Percentiles rank a stretch among this genome's conserved stretches.
Evolutionary conservation across 2,113 vertebrate species (phyloP).

Genomic region (Oryctolagus cuniculus): mOryCun1.1 NC_091436.1:51547001-51547500

Average conservation of each 20-base stretch:
- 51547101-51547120: background rate
- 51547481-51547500: background rate
- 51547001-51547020: background rate
- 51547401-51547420: background rate
- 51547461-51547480: background rate
- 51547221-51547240: background rate
- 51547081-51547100: conserved; percentile 62
- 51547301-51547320: accelerated
- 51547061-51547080: conserved; percentile 28
- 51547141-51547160: conserved; percentile 42
- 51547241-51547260: conserved; percentile 23
- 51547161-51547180: conserved; percentile 26
- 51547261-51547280: background rate
- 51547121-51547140: conserved; percentile 38
- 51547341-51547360: background rate
- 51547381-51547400: background rate
- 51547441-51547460: background rate
- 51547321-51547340: background rate
- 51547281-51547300: background rate
- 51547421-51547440: background rate
- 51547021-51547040: conserved; percentile 51
- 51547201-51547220: background rate
- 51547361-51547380: background rate
- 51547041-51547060: background rate
- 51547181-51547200: conserved; percentile 33